Conservation (phyloP, 2,888 invertebrate genomes). For the Cephus pygmeus region DNA sequence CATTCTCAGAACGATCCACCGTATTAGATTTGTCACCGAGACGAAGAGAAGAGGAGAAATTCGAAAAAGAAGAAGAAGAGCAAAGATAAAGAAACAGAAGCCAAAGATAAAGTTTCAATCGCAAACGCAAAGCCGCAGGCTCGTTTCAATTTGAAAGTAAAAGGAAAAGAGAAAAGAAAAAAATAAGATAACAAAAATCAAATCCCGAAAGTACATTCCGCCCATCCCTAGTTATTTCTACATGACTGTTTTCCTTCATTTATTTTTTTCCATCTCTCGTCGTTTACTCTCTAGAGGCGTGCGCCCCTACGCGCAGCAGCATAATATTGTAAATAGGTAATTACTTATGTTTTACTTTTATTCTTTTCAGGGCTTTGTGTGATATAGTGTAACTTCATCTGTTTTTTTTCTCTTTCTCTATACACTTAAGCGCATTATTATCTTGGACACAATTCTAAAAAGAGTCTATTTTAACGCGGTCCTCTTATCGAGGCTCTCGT, state of each 20-base stretch:
- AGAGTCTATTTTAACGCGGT: slow-evolving; percentile 39
- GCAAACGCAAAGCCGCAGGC: slow-evolving; percentile 11
- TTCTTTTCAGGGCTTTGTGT: slow-evolving; percentile 41
- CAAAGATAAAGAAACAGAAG: not conserved
- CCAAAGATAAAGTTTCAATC: not conserved
- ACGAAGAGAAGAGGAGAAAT: not conserved
- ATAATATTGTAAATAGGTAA: slow-evolving; percentile 57
- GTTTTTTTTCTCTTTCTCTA: slow-evolving; percentile 37
- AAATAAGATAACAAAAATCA: slow-evolving; percentile 13
- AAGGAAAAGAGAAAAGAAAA: slow-evolving; percentile 15
- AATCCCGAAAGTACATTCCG: slow-evolving; percentile 38
- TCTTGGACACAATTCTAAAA: slow-evolving; percentile 57
- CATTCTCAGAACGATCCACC: not conserved
- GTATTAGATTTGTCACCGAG: not conserved
- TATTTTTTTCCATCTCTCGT: slow-evolving; percentile 2
- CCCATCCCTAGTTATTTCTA: slow-evolving; percentile 41
- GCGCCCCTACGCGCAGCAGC: slow-evolving; percentile 56
- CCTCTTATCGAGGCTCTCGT: not conserved
- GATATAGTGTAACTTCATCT: slow-evolving; percentile 35
- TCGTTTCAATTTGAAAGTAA: slow-evolving; percentile 38
- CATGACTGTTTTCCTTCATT: slow-evolving; percentile 5
- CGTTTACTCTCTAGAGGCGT: slow-evolving; percentile 36
- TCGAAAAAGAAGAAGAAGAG: not conserved
- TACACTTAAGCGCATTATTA: slow-evolving; percentile 62
- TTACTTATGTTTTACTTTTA: slow-evolving; percentile 49